These are phyloP conservation scores for Pteruthius melanotis DNA, from an alignment of 2,113 vertebrate genomes.

Conservation along the genomic window DNA sequence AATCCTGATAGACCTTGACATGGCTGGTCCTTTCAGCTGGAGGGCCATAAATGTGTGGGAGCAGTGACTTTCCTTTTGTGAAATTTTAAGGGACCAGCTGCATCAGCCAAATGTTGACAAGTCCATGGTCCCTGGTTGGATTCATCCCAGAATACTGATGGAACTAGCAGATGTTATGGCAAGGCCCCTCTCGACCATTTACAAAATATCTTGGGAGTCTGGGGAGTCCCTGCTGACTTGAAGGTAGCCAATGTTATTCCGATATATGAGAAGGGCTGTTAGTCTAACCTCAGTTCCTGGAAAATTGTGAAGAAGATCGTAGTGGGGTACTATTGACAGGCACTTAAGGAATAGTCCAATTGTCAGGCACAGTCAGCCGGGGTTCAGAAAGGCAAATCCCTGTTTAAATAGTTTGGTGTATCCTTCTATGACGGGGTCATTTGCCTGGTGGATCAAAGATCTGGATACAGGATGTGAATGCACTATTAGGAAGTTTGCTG, in stretches of 20 bases:
- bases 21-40: neutral
- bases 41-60: neutral
- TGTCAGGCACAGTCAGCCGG: neutral
- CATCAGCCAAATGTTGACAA: neutral
- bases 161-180: neutral
- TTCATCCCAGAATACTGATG: neutral
- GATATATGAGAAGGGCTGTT: neutral
- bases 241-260: neutral
- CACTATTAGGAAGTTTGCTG: neutral
- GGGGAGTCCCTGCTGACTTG: neutral
- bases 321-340: neutral
- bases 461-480: neutral
- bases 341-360: neutral
- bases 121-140: neutral
- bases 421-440: neutral
- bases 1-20: neutral
- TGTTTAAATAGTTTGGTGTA: neutral
- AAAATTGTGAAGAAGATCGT: neutral
- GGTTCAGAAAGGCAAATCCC: neutral
- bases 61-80: neutral
- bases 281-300: neutral
- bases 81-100: neutral
- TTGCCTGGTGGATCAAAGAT: neutral
- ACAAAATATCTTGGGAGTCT: neutral
- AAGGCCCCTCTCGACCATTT: neutral